Conservation (phyloP, 2,797 vertebrate species). For the Xerus rutilus region DNA sequence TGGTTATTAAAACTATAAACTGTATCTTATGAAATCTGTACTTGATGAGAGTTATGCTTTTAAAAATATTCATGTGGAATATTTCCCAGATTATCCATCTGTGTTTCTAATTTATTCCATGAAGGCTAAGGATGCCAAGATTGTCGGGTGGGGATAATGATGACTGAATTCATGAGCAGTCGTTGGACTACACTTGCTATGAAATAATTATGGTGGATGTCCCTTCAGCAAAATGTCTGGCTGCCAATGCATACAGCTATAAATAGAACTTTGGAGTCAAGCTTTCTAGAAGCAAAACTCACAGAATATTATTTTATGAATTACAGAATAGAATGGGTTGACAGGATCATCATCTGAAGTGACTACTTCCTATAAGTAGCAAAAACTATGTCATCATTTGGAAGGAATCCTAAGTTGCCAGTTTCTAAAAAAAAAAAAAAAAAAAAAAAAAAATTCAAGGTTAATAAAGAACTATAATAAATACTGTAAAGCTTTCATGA, state of each 20-base stretch:
- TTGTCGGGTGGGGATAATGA: constrained; percentile 19
- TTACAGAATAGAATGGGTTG: not conserved
- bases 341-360: constrained; percentile 1
- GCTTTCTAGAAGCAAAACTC: not conserved
- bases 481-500: not conserved
- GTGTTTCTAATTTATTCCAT: constrained; percentile 53
- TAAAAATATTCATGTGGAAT: constrained; percentile 61
- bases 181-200: not conserved
- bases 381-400: not conserved
- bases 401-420: not conserved
- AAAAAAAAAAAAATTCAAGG: not conserved
- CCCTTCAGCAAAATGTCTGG: not conserved
- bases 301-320: constrained; percentile 60
- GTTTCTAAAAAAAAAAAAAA: not conserved
- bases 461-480: not conserved
- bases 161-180: constrained; percentile 16
- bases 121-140: constrained; percentile 24
- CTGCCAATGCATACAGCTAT: constrained; percentile 39
- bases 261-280: constrained; percentile 21
- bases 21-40: constrained; percentile 57
- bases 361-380: not conserved
- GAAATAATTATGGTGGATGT: not conserved
- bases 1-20: constrained; percentile 59
- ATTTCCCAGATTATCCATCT: constrained; percentile 68
- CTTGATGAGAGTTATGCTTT: constrained; percentile 60